Evolutionary conservation across 1,140 invertebrate genomes (phyloP).

Genomic region (Aphidius gifuensis): DNA sequence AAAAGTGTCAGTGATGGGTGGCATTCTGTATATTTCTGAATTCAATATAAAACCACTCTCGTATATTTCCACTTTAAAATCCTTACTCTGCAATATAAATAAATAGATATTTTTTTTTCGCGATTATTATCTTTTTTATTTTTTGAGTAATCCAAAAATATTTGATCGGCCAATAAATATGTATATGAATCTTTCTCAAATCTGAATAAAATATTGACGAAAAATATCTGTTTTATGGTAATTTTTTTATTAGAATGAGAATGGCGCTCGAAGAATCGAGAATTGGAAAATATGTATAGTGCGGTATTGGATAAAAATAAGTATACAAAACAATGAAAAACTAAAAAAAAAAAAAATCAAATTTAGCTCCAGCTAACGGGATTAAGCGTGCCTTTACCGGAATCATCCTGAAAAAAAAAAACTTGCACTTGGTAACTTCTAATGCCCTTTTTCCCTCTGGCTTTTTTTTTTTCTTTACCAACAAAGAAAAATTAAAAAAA

Average conservation of each 20-base stretch:
- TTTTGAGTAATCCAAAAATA: neutral
- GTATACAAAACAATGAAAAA: neutral
- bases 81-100: neutral
- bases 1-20: constrained; percentile 1
- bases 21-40: constrained; percentile 13
- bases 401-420: constrained; percentile 44
- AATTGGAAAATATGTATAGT: no score
- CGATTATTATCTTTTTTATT: neutral
- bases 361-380: constrained; percentile 51
- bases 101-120: neutral
- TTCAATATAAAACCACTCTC: constrained; percentile 24
- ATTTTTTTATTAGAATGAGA: no score
- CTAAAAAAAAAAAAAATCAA: constrained; percentile 30
- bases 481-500: no score
- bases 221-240: neutral
- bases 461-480: neutral
- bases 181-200: constrained; percentile 1
- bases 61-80: constrained; percentile 7
- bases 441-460: constrained; percentile 37
- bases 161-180: constrained; percentile 11
- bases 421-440: constrained; percentile 54
- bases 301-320: no score
- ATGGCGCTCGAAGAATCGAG: no score
- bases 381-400: constrained; percentile 48
- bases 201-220: neutral